A percentile compares a stretch with the other conserved stretches of the same genome.
Conservation (phyloP, 2,113 vertebrate genomes). For the Tapirus terrestris region DNA sequence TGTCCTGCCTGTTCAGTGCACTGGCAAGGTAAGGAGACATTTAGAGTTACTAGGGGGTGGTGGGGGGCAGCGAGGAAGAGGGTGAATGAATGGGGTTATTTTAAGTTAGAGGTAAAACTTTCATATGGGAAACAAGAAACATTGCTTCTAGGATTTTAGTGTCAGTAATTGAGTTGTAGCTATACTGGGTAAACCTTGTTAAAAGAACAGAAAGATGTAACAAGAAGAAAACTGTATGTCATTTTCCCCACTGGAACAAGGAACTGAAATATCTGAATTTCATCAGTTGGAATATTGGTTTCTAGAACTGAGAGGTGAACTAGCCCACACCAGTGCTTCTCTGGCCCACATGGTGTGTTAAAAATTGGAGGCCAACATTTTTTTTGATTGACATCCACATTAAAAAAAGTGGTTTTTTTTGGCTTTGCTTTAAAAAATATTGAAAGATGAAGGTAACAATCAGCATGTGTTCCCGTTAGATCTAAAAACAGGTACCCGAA, state of each 20-base stretch:
- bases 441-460: neutral
- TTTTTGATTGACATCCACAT: neutral
- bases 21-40: constrained; percentile 89
- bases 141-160: neutral
- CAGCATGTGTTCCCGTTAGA: neutral
- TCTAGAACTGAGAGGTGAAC: neutral
- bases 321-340: neutral
- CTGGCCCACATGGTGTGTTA: neutral
- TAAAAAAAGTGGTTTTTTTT: neutral
- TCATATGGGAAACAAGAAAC: neutral
- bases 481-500: neutral
- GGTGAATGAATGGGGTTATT: neutral
- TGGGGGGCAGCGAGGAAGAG: rapidly evolving
- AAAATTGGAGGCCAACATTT: neutral
- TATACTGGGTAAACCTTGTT: neutral
- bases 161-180: neutral
- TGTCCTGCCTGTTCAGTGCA: constrained; percentile 92
- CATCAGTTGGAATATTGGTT: neutral
- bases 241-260: neutral
- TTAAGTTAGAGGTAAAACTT: neutral
- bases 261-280: neutral
- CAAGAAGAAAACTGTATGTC: neutral
- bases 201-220: neutral
- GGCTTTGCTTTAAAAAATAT: neutral
- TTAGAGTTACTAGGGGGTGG: neutral